Conservation (phyloP, 1,140 invertebrate genomes). For the Zelostemma sp. region DNA sequence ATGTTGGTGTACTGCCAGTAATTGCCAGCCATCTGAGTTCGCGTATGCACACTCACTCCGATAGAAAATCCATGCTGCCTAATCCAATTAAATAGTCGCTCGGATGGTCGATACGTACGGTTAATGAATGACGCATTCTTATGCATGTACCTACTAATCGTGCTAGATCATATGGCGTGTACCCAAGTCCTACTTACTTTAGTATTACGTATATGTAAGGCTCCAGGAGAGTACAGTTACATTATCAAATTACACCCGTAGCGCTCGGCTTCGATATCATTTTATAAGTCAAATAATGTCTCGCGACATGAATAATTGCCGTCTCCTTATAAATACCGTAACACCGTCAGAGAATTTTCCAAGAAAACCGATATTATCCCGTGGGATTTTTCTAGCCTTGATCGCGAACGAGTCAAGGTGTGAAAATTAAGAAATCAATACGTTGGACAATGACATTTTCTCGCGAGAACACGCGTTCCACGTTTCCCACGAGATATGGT, state of each 20-base stretch:
- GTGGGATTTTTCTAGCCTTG: no score
- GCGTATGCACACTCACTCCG: slow-evolving; percentile 37
- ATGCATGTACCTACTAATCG: slow-evolving; percentile 54
- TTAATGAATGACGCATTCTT: slow-evolving; percentile 65
- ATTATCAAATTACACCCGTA: slow-evolving; percentile 27
- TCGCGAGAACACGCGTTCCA: no score
- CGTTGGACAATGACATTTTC: no score
- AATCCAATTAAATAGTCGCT: slow-evolving; percentile 63
- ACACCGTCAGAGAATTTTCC: no score
- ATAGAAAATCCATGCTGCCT: slow-evolving; percentile 45
- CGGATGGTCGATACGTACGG: slow-evolving; percentile 55
- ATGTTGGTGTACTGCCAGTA: slow-evolving; percentile 18
- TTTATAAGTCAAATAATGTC: background rate
- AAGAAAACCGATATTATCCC: no score
- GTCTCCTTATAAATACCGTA: background rate
- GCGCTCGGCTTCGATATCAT: slow-evolving; percentile 11
- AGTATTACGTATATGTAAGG: slow-evolving; percentile 35
- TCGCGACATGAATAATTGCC: background rate
- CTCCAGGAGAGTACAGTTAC: slow-evolving; percentile 25
- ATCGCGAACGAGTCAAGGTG: no score
- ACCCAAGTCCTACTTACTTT: slow-evolving; percentile 44
- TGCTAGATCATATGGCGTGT: slow-evolving; percentile 38
- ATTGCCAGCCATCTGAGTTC: slow-evolving; percentile 8
- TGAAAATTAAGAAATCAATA: no score
- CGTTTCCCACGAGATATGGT: no score